Evolutionary conservation across 2,888 invertebrate species (phyloP).

Genomic region (Steinernema carpocapsae): DNA sequence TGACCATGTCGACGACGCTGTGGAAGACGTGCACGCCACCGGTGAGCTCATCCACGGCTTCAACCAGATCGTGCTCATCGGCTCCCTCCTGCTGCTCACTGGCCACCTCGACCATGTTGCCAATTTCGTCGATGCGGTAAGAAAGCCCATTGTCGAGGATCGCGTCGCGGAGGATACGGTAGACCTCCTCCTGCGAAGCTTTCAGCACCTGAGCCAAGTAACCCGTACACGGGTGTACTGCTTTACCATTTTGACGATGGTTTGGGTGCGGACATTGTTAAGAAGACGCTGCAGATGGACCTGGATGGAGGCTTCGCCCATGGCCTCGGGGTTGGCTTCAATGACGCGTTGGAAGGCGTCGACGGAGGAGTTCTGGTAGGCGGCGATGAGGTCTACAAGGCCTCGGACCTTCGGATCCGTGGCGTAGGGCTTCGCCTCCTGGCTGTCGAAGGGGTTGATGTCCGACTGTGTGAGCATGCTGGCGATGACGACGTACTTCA

Average conservation of each 20-base stretch:
- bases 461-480: slow-evolving; percentile 99
- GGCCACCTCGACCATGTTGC: slow-evolving; percentile 52
- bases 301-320: slow-evolving; percentile 98
- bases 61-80: not conserved
- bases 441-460: slow-evolving; percentile 98
- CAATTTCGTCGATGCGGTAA: slow-evolving; percentile 49
- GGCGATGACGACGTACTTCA: slow-evolving; percentile 95
- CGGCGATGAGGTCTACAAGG: slow-evolving; percentile 91
- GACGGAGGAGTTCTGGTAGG: slow-evolving; percentile 55
- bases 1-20: not conserved
- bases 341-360: slow-evolving; percentile 90
- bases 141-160: slow-evolving; percentile 84
- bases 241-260: slow-evolving; percentile 88
- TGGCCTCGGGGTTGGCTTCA: slow-evolving; percentile 88
- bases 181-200: slow-evolving; percentile 77
- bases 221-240: slow-evolving; percentile 97
- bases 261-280: slow-evolving; percentile 90
- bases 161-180: slow-evolving; percentile 84
- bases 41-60: not conserved
- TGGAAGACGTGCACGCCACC: not conserved
- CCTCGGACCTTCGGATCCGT: slow-evolving; percentile 98
- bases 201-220: slow-evolving; percentile 83
- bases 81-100: not conserved
- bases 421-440: slow-evolving; percentile 95
- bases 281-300: slow-evolving; percentile 86